phyloP scores from a whole-genome alignment of 2,888 invertebrate species.

The Gryllus longicercus region DNA sequence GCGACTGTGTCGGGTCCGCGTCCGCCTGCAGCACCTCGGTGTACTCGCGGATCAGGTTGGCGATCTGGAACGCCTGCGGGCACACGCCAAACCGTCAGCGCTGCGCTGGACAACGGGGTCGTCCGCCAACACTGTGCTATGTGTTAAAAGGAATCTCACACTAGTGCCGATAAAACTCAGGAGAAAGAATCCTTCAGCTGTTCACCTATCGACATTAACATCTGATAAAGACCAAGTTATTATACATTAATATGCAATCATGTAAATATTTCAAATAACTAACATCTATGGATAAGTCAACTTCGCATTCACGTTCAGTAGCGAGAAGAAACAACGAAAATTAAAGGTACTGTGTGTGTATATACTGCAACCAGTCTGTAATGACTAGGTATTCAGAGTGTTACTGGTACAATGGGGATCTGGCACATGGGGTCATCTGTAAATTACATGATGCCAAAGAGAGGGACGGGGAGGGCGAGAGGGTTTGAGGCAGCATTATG shows the following conservation, averaged over 20 bases:
- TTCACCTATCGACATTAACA: background rate
- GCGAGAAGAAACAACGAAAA: background rate
- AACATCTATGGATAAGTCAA: background rate
- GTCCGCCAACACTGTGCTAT: background rate
- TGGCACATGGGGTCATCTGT: no score
- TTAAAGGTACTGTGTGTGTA: background rate
- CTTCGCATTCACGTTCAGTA: background rate
- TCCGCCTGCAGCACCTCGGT: conserved; percentile 61
- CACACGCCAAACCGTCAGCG: conserved; percentile 27
- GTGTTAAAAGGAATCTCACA: background rate
- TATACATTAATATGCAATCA: background rate
- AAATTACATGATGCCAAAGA: no score
- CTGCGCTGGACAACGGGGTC: background rate
- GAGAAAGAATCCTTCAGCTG: background rate
- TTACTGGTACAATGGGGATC: background rate
- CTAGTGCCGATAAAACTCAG: background rate
- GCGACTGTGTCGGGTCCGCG: conserved; percentile 32
- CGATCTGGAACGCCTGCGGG: conserved; percentile 86
- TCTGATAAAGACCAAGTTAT: background rate
- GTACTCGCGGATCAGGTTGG: conserved; percentile 87
- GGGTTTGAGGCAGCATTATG: no score
- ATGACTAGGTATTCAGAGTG: background rate
- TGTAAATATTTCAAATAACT: conserved; percentile 7
- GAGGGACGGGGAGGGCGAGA: no score
- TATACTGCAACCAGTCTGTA: conserved; percentile 7